Base-by-base conservation (phyloP, 2,888 invertebrate species). In the Hesperia comma region DNA sequence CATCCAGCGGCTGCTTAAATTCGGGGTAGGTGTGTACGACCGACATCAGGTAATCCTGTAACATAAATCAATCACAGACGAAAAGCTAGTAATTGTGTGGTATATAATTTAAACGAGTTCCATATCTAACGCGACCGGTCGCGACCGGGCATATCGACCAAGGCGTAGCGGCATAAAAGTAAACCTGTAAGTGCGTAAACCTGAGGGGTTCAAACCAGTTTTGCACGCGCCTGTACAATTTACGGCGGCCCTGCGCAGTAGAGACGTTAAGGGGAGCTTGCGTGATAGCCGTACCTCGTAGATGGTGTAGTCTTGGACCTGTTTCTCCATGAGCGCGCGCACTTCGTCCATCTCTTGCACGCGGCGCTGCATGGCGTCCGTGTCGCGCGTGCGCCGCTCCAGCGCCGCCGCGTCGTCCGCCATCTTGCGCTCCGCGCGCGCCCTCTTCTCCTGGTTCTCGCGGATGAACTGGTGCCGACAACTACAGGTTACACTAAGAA, bases 401-500 rank as follows among this genome's bases (percentile, higher is more conserved):
- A 94, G 86, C 0, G 93, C 86, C 21, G 92, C 89, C 2, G 74
- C 80, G 76, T 95, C 95, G 0, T 93, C 94, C 0, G 77, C 79
- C 80, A 95, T 94, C 77, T 94, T 95, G 8, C 91, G 87, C 55
- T 93, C 90, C 0, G 95, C 95, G 8, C 95, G 89, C 62, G 94
- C 93, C 12, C 94, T 93, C 74, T 95, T 95, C 73, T 95, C 94
- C 70, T 93, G 92, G 77, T 95, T 95, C 76, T 95, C 95, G 73
- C 93, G 87, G 6, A 95, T 93, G 73, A 95, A 95, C 94, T 94
- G 62, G 14, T 33, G 26, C 10, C 14, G 15, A 10, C 40, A 33
- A 56, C 26, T 26, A 5, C 26, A 26, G 2, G 26, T 4, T 26
- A 26, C 26, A 26, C 26, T n/a, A n/a, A n/a, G n/a, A n/a, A n/a